These are phyloP conservation scores for Amiota minor DNA, from an alignment of 2,888 invertebrate species.

Conservation along the genomic window DNA sequence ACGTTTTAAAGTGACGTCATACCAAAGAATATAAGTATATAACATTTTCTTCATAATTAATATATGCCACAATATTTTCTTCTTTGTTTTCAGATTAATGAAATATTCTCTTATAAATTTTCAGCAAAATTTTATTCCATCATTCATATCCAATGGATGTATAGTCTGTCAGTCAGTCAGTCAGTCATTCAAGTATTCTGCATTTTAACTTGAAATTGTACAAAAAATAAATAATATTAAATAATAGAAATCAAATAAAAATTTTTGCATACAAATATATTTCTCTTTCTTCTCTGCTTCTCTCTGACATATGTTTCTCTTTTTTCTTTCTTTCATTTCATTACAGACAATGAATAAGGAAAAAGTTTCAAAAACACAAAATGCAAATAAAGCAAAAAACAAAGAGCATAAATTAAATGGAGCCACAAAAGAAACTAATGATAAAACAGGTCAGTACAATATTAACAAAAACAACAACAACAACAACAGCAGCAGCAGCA, in stretches of 20 bases:
- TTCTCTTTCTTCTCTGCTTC: background rate
- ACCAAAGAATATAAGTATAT: too few relatives aligned
- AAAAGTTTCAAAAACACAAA: conserved; percentile 57
- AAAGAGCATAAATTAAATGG: conserved; percentile 65
- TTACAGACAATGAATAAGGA: conserved; percentile 64
- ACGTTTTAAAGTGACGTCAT: too few relatives aligned
- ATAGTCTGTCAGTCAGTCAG: background rate
- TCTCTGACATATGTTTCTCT: conserved; percentile 16
- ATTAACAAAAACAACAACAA: too few relatives aligned
- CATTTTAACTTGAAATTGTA: background rate
- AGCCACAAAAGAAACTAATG: conserved; percentile 63
- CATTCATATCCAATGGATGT: background rate
- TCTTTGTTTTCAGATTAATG: too few relatives aligned
- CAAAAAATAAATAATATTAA: background rate
- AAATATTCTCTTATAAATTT: too few relatives aligned
- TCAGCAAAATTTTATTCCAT: too few relatives aligned
- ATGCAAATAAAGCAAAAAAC: conserved; percentile 55
- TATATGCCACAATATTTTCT: too few relatives aligned
- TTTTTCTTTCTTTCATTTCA: conserved; percentile 33
- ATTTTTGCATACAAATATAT: background rate
- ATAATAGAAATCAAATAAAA: background rate
- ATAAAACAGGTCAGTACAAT: conserved; percentile 64
- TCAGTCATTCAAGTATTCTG: background rate
- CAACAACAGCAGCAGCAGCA: too few relatives aligned
- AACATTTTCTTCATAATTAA: too few relatives aligned